These are phyloP conservation scores for Argyra leucocephala DNA, from an alignment of 2,888 invertebrate species.

Conservation along the genomic window DNA sequence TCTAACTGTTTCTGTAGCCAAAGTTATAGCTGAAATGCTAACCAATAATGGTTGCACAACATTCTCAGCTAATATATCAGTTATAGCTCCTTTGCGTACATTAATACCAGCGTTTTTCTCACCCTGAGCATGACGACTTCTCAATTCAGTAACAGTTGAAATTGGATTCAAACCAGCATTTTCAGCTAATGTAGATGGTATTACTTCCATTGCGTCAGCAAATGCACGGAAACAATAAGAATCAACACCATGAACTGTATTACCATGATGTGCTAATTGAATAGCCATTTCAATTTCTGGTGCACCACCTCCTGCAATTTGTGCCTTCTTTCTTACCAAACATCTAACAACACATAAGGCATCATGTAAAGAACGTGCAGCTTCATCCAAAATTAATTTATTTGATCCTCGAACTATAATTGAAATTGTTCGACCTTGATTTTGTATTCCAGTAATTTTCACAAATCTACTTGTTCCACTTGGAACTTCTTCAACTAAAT, in stretches of 20 bases:
- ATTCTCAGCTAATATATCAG: slow-evolving; percentile 93
- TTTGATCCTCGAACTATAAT: slow-evolving; percentile 80
- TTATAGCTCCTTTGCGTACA: slow-evolving; percentile 90
- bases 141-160: slow-evolving; percentile 89
- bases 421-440: slow-evolving; percentile 82
- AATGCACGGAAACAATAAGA: slow-evolving; percentile 92
- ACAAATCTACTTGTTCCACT: slow-evolving; percentile 84
- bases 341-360: slow-evolving; percentile 88
- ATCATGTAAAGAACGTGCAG: slow-evolving; percentile 85
- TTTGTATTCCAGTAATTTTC: slow-evolving; percentile 80
- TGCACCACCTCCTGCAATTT: slow-evolving; percentile 94
- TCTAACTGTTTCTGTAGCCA: slow-evolving; percentile 93
- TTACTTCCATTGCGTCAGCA: slow-evolving; percentile 90
- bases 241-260: slow-evolving; percentile 80
- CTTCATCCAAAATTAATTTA: slow-evolving; percentile 80
- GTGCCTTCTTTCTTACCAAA: slow-evolving; percentile 82
- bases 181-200: slow-evolving; percentile 84
- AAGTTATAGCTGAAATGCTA: slow-evolving; percentile 81
- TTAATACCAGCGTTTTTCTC: slow-evolving; percentile 87
- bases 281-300: slow-evolving; percentile 93
- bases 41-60: slow-evolving; percentile 96
- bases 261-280: slow-evolving; percentile 68
- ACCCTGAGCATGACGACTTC: slow-evolving; percentile 84
- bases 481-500: slow-evolving; percentile 86
- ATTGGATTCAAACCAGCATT: slow-evolving; percentile 84